Evolutionary conservation across 2,888 invertebrate species (phyloP).

Genomic region (Caradrina kadenii): DNA sequence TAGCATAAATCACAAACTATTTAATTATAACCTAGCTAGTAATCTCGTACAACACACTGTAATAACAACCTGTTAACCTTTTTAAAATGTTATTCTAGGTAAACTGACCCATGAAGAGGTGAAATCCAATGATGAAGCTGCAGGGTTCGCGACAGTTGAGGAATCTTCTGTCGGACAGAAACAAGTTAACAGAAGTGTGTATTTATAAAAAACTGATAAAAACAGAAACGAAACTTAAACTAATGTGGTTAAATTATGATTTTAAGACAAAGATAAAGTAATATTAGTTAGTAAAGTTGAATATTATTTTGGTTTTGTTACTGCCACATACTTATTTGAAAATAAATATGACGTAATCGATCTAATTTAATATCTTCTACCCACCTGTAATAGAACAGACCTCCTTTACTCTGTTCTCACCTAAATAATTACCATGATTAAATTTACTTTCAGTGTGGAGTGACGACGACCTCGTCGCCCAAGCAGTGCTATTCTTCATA

Average conservation of each 20-base stretch:
- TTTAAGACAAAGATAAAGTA: too few relatives aligned
- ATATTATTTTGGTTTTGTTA: background rate
- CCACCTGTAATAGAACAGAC: too few relatives aligned
- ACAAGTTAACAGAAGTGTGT: slow-evolving; percentile 64
- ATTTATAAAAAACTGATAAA: background rate
- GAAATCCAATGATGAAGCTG: slow-evolving; percentile 64
- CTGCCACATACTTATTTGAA: background rate
- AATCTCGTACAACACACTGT: too few relatives aligned
- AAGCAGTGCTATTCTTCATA: slow-evolving; percentile 89
- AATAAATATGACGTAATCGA: too few relatives aligned
- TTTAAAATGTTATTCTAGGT: background rate
- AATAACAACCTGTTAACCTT: background rate
- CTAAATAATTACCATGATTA: too few relatives aligned
- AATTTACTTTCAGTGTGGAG: slow-evolving; percentile 72
- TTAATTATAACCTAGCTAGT: too few relatives aligned
- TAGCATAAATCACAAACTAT: background rate
- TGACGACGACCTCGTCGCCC: slow-evolving; percentile 84
- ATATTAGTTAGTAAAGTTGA: too few relatives aligned
- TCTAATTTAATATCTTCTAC: too few relatives aligned
- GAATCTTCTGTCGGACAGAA: slow-evolving; percentile 77
- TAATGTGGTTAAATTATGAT: too few relatives aligned
- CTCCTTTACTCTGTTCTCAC: too few relatives aligned
- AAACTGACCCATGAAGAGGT: slow-evolving; percentile 11
- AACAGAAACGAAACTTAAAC: too few relatives aligned
- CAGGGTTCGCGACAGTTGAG: slow-evolving; percentile 81